Conservation (phyloP, 2,113 vertebrate genomes). For the Gallinago undulata region DNA sequence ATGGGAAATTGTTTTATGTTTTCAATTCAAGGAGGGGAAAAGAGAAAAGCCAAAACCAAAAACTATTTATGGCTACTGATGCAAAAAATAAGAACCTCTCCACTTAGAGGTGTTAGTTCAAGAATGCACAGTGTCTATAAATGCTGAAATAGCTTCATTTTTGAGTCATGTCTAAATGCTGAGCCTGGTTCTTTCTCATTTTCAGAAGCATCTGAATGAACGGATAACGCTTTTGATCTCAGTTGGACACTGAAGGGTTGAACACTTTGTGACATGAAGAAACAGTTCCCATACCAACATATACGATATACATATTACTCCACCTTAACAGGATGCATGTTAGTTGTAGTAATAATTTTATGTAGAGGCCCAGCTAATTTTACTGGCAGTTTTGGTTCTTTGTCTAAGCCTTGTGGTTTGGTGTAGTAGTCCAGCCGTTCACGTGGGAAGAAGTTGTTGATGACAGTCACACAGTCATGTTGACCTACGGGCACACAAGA, state of each 20-base stretch:
- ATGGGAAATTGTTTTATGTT: background rate
- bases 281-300: background rate
- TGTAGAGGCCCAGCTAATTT: slow-evolving; percentile 93
- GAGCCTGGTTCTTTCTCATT: background rate
- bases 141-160: background rate
- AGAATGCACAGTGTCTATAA: background rate
- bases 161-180: background rate
- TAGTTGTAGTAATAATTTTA: slow-evolving; percentile 96
- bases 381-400: slow-evolving; percentile 89
- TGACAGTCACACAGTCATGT: slow-evolving; percentile 95
- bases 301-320: background rate
- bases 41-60: background rate
- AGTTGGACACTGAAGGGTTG: background rate
- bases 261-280: background rate
- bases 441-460: slow-evolving; percentile 98
- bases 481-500: slow-evolving; percentile 80
- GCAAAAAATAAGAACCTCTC: background rate
- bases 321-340: slow-evolving; percentile 97
- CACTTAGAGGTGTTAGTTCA: background rate
- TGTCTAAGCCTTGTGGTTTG: slow-evolving; percentile 91
- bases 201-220: background rate
- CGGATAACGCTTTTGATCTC: background rate
- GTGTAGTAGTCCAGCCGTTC: slow-evolving; percentile 95
- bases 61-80: background rate
- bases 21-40: background rate